Base-by-base conservation (phyloP, 2,888 invertebrate species). In the Graphium colonna region DNA sequence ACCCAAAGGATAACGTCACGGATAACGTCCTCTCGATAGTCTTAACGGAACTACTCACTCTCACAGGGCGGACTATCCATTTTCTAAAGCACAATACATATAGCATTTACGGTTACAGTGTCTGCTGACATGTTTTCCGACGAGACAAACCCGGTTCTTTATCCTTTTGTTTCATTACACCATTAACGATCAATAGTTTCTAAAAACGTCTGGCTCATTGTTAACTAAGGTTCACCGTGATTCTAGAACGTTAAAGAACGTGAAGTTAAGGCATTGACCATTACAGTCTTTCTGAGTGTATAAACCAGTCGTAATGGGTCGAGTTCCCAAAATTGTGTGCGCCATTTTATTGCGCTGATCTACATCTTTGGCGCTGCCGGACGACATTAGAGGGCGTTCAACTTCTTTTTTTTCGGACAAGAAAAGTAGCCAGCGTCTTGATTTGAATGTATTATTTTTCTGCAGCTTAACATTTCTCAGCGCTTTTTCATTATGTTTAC, bases 31-130 rank as follows among this genome's bases (percentile, higher is more conserved):
- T 49, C 18, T 16, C 39, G 39, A 28, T 18, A 39, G 28, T 50
- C 48, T 69, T 77, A 77, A 79, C 77, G 76, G 73, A 66, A 62
- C 59, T 46, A 54, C 54, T 45, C 21, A 15, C 13, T 39, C 26
- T 26, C 45, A 13, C 33, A 44, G 40, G 53, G 40, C 39, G 33
- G 26, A 48, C 43, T 43, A 60, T 62, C 67, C 72, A 76, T 80
- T 79, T 79, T 77, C 74, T 79, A 78, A 82, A 82, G 72, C 64
- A 63, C 68, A 80, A 70, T 67, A 16, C 39, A 62, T 67, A 65
- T 68, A 69, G 71, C 69, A 65, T 69, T 69, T 66, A 71, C 63
- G 69, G 63, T 72, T 75, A 77, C 75, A 68, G 70, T 67, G 75
- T 69, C 72, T 71, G 62, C 47, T 50, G 54, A 54, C 60, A 58